These are phyloP conservation scores for Rhyacophila evoluta DNA, from an alignment of 2,888 invertebrate species.

Conservation along the genomic window DNA sequence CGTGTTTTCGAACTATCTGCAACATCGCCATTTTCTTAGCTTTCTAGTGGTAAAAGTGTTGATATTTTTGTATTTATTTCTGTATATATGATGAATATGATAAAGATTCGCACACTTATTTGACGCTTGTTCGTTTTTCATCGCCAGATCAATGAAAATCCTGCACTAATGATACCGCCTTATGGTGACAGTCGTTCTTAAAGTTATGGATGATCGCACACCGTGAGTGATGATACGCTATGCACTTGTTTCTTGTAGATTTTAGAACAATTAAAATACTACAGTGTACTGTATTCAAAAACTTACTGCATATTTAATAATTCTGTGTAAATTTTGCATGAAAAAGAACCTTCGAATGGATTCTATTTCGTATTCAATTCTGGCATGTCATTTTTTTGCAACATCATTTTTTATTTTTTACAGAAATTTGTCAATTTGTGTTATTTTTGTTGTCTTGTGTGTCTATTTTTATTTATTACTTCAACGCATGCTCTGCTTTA, in stretches of 20 bases:
- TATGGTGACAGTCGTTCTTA: slow-evolving; percentile 52
- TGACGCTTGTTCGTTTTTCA: slow-evolving; percentile 44
- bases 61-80: slow-evolving; percentile 37
- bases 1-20: slow-evolving; percentile 26
- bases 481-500: neutral
- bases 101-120: slow-evolving; percentile 25
- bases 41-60: slow-evolving; percentile 38
- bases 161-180: slow-evolving; percentile 47
- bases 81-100: slow-evolving; percentile 25
- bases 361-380: slow-evolving; percentile 12
- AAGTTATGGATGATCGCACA: slow-evolving; percentile 54
- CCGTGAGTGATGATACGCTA: slow-evolving; percentile 49
- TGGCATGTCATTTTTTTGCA: slow-evolving; percentile 13
- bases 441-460: neutral
- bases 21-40: slow-evolving; percentile 49
- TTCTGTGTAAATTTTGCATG: neutral
- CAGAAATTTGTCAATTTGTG: neutral
- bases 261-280: neutral
- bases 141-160: slow-evolving; percentile 47
- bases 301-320: neutral
- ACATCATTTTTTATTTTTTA: neutral
- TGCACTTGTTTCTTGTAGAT: slow-evolving; percentile 26
- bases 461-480: slow-evolving; percentile 9
- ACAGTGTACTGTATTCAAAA: neutral
- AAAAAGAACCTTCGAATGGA: neutral